These are phyloP conservation scores for Amphiprion ocellaris DNA, from an alignment of 2,113 vertebrate genomes.

Conservation along the genomic window DNA sequence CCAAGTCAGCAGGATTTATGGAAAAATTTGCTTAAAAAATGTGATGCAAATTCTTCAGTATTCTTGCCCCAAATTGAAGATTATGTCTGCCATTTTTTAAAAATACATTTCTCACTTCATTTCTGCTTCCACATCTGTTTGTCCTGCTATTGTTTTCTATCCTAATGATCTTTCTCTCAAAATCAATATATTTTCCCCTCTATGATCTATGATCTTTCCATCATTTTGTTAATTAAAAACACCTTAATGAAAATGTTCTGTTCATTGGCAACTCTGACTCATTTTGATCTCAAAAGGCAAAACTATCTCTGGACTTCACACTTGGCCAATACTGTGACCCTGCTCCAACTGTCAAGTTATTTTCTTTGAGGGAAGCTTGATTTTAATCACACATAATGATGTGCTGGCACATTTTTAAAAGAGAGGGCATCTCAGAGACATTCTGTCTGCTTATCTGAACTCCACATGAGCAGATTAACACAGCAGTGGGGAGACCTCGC, in stretches of 20 bases:
- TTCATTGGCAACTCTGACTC: background rate
- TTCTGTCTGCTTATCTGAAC: slow-evolving; percentile 44
- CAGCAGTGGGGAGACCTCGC: slow-evolving; percentile 61
- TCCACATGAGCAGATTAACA: slow-evolving; percentile 75
- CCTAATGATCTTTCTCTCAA: no score
- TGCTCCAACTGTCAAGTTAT: slow-evolving; percentile 25
- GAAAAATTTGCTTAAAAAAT: no score
- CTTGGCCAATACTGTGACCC: slow-evolving; percentile 12
- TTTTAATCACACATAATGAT: slow-evolving; percentile 81
- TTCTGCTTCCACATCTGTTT: no score
- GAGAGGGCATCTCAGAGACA: slow-evolving; percentile 19
- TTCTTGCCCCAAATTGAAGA: no score
- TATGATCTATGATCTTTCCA: background rate
- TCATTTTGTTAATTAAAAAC: background rate
- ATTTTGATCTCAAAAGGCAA: slow-evolving; percentile 15
- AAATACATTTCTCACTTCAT: background rate
- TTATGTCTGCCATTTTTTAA: no score
- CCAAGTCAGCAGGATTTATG: no score
- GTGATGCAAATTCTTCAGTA: no score
- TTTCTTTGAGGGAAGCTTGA: slow-evolving; percentile 60
- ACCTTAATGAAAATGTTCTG: background rate
- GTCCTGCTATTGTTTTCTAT: no score
- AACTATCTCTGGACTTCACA: slow-evolving; percentile 8
- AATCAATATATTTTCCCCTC: background rate
- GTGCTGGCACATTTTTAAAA: slow-evolving; percentile 43